Evolutionary conservation across 2,797 vertebrate species (phyloP), one percentile per base, ranked within the genome.

Genomic region (Acanthornis magna): DNA sequence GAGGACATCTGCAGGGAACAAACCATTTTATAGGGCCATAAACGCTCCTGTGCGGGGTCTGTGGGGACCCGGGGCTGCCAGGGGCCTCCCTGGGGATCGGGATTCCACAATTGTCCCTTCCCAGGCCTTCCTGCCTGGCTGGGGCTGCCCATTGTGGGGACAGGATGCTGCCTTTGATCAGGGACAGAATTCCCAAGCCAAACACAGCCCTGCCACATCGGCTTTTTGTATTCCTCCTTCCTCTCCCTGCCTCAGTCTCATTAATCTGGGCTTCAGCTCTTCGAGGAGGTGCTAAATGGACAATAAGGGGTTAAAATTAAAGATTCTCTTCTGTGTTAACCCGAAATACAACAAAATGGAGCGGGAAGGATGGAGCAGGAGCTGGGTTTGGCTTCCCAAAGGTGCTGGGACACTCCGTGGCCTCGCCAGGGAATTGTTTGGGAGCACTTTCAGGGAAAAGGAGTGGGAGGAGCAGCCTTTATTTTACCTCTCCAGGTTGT

Each of bases 101-200:
- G 16, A 45, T 65, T 45, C 91, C 91, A 38, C 91, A 74, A 45
- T 83, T 83, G 93, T 93, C 91, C 92, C 63, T 91, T 66, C 3
- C 29, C 73, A 45, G 54, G 63, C 68, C 72, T 92, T 91, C 86
- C 94, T 84, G 74, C 75, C 60, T 54, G 86, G 40, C 86, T 80
- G 84, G 74, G 27, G 86, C 92, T 85, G 63, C 25, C 77, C 77
- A 57, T 85, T 91, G 93, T 85, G 84, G 81, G 18, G 71, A 40
- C 93, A 95, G 95, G 94, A 96, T 94, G 65, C 93, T 78, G 93
- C 72, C 95, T 97, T 96, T 97, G 95, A 97, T 95, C 92, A 75
- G 9, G 16, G 54, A 42, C 40, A 16, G 40, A 42, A 42, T 42
- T 42, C 40, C 91, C 88, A 83, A 15, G 57, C 15, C 26, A 47